Evolutionary conservation across 2,797 vertebrate species (phyloP).

Genomic region (Diplodus sargus): DNA sequence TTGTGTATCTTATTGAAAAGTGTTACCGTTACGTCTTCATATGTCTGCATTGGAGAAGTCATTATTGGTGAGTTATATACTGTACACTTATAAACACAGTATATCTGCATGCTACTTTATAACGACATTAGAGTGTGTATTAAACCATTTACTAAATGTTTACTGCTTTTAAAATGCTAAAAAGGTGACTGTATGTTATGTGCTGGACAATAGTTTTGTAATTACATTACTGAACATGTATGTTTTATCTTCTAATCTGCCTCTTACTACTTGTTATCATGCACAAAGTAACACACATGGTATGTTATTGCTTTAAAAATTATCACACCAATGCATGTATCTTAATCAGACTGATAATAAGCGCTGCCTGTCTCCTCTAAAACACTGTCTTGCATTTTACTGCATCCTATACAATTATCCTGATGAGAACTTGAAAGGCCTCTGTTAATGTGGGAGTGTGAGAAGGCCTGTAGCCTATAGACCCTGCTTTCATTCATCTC

Average conservation of each 20-base stretch:
- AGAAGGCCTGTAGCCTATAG: constrained; percentile 77
- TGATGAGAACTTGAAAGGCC: constrained; percentile 80
- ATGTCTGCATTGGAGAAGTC: background rate
- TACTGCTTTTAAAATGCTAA: background rate
- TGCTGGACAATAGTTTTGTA: background rate
- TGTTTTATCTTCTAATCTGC: background rate
- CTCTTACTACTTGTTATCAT: background rate
- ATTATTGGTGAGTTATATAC: background rate
- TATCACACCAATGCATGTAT: constrained; percentile 7
- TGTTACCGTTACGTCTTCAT: no score
- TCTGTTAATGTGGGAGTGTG: constrained; percentile 79
- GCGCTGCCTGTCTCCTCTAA: constrained; percentile 36
- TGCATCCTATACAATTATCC: constrained; percentile 71
- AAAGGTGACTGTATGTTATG: no score
- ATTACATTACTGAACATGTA: background rate
- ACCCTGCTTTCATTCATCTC: constrained; percentile 83
- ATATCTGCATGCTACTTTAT: background rate
- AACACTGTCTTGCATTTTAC: constrained; percentile 52
- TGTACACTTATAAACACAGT: background rate
- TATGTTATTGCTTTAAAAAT: constrained; percentile 10
- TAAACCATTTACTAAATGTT: background rate
- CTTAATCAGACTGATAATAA: constrained; percentile 50
- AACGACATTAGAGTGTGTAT: background rate
- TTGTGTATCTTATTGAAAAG: no score
- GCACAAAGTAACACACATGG: background rate